These are phyloP conservation scores for Drosophila bocqueti DNA, from an alignment of 1,140 invertebrate species.

Conservation along the genomic window DNA sequence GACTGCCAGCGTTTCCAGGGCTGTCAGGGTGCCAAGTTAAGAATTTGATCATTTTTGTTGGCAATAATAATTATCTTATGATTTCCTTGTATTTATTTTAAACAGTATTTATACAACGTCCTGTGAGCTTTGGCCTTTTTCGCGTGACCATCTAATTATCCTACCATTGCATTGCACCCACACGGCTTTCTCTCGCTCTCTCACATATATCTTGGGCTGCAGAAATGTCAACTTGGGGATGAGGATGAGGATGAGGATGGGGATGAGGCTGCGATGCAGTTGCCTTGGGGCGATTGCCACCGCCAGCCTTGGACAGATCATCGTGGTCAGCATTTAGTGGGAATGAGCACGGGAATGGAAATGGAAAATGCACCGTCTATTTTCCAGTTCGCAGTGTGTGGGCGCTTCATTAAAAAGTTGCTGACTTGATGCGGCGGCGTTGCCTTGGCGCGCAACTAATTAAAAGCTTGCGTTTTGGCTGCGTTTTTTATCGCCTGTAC, in stretches of 20 bases:
- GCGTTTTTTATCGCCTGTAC: slow-evolving; percentile 21
- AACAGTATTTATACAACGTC: not conserved
- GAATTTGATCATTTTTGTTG: no score
- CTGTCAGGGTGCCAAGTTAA: no score
- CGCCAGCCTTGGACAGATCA: slow-evolving; percentile 30
- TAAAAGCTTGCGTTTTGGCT: slow-evolving; percentile 39
- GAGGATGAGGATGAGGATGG: slow-evolving; percentile 1
- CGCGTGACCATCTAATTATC: slow-evolving; percentile 36
- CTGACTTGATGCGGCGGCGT: slow-evolving; percentile 36
- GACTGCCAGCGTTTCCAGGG: no score
- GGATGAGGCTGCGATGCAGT: slow-evolving; percentile 26
- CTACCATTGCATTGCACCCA: slow-evolving; percentile 18
- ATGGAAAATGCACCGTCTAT: slow-evolving; percentile 14
- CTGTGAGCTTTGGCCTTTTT: not conserved
- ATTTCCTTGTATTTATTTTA: no score
- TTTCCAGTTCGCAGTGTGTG: slow-evolving; percentile 7
- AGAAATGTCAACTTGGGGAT: slow-evolving; percentile 46
- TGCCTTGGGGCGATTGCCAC: slow-evolving; percentile 25
- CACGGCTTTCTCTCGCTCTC: not conserved
- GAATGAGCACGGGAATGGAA: slow-evolving; percentile 2
- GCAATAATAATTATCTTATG: no score
- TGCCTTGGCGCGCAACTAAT: slow-evolving; percentile 43
- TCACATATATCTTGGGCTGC: slow-evolving; percentile 34
- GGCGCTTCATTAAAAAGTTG: slow-evolving; percentile 45
- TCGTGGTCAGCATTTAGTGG: slow-evolving; percentile 50